Base-by-base conservation (phyloP, 37 sponge, comb jelly and placozoan species). In the Halichondria panicea region DNA sequence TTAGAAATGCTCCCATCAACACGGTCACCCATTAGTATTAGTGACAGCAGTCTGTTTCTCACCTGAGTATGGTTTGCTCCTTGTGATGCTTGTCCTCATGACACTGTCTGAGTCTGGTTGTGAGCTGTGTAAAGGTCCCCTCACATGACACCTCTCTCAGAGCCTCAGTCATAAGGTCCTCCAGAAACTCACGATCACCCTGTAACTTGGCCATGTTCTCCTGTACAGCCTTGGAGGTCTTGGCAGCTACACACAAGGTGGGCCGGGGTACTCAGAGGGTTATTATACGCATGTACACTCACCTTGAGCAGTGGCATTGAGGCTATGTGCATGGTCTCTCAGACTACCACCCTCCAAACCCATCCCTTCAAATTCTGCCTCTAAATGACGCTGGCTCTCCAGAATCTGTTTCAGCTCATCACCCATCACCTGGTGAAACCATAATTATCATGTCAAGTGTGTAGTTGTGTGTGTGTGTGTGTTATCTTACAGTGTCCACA, bases 361-460 rank as follows among this genome's bases (percentile, higher is more conserved):
- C 44, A 88, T 33, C 39, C 82, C 50, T 6, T 70, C 62, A 54
- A 88, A 82, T 28, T 76, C 39, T 18, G 67, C 68, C 46, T 92
- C 93, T n/a, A 92, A 34, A 13, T 87, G 81, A 9, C 83, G 76
- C 69, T 95, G 96, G 15, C 48, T 73, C 58, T 91, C 92, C 32
- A 95, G 60, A 46, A 95, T 84, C 42, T 88, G 73, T 12, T 70
- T 57, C 62, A 95, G 72, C 66, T 90, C 96, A 18, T 72, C 84
- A 12, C 89, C 81, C 67, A 91, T 73, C n/a, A 74, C 78, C 95
- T 94, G 62, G 12, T 39, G 19, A 67, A 40, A 19, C 18, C 68
- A 67, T 8, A 8, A 59, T 8, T 24, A 22, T 8, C 11, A 59
- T 24, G 60, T 33, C 25, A 7, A 72, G 6, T 55, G 38, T 12